A percentile compares a stretch with the other conserved stretches of the same genome.
Conservation (phyloP, 2,113 vertebrate genomes). For the Pionites leucogaster region DNA sequence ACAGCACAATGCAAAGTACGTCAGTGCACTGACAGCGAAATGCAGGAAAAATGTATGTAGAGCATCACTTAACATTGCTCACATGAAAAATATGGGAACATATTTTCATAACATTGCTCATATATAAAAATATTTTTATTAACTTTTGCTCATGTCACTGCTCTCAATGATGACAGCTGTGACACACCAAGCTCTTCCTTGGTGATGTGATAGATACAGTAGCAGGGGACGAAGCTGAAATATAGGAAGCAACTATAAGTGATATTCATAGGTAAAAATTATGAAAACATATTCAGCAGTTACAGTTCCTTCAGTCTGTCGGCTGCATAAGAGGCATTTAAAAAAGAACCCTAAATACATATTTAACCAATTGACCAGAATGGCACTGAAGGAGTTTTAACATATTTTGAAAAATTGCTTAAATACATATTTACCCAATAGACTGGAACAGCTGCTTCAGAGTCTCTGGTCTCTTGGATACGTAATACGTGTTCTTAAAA, state of each 20-base stretch:
- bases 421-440: conserved; percentile 75
- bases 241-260: background rate
- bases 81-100: background rate
- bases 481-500: conserved; percentile 65
- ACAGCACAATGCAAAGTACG: background rate
- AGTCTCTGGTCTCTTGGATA: conserved; percentile 71
- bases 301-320: conserved; percentile 26
- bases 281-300: conserved; percentile 20
- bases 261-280: conserved; percentile 43
- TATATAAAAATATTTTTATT: background rate
- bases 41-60: background rate
- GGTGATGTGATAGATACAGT: background rate
- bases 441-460: conserved; percentile 72
- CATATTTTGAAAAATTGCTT: conserved; percentile 75
- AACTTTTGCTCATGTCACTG: background rate
- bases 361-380: conserved; percentile 75
- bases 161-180: background rate
- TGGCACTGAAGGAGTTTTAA: conserved; percentile 71
- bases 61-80: fast-evolving
- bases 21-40: background rate
- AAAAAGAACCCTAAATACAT: conserved; percentile 66
- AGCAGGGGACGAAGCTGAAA: background rate
- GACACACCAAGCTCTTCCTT: background rate
- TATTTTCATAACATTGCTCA: background rate
- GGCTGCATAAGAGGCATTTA: conserved; percentile 46